Evolutionary conservation across 2,888 invertebrate genomes (phyloP), one percentile per base, ranked within the genome.

Genomic region (Suillia variegata): DNA sequence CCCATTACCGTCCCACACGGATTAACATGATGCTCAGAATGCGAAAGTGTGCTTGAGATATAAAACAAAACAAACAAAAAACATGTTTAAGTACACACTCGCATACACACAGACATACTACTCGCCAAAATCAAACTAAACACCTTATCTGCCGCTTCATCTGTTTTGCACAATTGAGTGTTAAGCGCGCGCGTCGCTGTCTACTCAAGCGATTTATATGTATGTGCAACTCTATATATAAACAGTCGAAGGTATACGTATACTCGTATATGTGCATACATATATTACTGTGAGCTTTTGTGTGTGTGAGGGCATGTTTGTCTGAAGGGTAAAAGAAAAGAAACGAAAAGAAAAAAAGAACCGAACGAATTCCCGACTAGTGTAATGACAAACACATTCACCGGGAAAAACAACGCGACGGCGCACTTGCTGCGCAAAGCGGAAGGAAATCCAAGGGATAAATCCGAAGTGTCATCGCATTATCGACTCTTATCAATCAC

Each of bases 401-500:
- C 45, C 45, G 4, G 45, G 3, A 45, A n/a, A n/a, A n/a, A n/a
- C n/a, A n/a, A 8, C 38, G n/a, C 4, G 38, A 8, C 8, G 15
- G 38, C 38, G 4, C 12, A 8, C 8, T 4, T 13, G 38, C 18
- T 5, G n/a, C 38, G 47, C 48, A 51, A 50, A 54, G 45, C 55
- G 54, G n/a, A n/a, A 21, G 53, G 26, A 56, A 21, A 56, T 45
- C 31, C 38, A 56, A 49, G 60, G 53, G 55, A 54, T 48, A 53
- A 60, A 62, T 57, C 49, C 56, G 54, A 57, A 61, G 45, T 54
- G 53, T 62, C 55, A 66, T 61, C 62, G 59, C 59, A 67, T 65
- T 67, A 67, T 65, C 64, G 61, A 55, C 58, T 61, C 63, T 65
- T 63, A 68, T 68, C 66, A 67, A 67, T 70, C 67, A 68, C 61